Conservation (phyloP, 2,797 vertebrate species). For the Myiothlypis chrysogaster region DNA sequence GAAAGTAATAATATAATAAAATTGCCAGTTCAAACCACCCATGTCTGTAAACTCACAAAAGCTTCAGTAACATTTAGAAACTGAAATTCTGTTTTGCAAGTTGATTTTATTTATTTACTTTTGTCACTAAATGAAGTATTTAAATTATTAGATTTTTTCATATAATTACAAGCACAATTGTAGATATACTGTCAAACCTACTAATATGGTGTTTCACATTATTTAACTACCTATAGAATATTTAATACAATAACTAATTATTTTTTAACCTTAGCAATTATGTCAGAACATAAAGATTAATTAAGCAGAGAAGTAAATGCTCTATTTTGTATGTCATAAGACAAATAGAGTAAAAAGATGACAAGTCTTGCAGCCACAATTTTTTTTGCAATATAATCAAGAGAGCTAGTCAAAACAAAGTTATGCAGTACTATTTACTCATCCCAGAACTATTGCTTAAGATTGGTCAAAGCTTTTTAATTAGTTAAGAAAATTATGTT, state of each 20-base stretch:
- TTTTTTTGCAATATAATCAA: background rate
- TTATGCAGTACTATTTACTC: background rate
- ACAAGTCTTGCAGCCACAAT: background rate
- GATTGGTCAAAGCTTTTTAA: background rate
- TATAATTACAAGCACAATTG: accelerated
- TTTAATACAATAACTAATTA: background rate
- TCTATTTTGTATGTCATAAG: background rate
- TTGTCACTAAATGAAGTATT: background rate
- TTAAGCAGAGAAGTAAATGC: background rate
- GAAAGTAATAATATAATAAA: background rate
- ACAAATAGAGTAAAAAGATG: background rate
- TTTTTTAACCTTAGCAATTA: background rate
- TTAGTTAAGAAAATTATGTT: background rate
- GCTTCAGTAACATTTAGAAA: background rate
- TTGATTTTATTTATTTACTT: background rate
- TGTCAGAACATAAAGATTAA: background rate
- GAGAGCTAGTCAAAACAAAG: background rate
- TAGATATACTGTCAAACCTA: background rate
- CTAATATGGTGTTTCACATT: background rate
- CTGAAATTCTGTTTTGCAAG: background rate
- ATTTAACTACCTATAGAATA: background rate
- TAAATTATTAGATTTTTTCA: background rate
- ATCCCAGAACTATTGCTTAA: background rate
- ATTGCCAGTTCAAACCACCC: background rate
- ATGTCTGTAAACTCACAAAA: background rate